A percentile compares a stretch with the other conserved stretches of the same genome.
phyloP scores from a whole-genome alignment of 2,888 invertebrate genomes.

The Agrotis clavis region DNA sequence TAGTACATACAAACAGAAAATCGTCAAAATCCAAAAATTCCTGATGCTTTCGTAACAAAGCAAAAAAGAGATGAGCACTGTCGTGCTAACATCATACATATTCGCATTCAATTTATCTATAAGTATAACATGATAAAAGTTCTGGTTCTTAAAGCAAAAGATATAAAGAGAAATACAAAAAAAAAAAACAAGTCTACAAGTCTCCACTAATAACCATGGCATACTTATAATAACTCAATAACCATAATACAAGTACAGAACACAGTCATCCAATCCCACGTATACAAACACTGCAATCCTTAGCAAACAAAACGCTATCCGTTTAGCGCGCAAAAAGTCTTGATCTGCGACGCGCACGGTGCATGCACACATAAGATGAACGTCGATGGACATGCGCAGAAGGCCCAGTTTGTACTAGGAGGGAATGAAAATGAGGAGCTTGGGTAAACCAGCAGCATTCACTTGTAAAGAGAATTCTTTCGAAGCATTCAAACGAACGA shows the following conservation, averaged over 20 bases:
- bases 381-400: background rate
- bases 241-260: slow-evolving; percentile 1
- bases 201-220: background rate
- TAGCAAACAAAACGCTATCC: slow-evolving; percentile 57
- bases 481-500: too few species aligned
- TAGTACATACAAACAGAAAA: too few species aligned
- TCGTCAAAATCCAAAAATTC: too few species aligned
- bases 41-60: too few species aligned
- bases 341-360: slow-evolving; percentile 27
- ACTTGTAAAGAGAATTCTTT: too few species aligned
- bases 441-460: too few species aligned
- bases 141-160: background rate
- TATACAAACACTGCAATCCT: slow-evolving; percentile 44
- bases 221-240: slow-evolving; percentile 32
- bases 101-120: too few species aligned
- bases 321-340: slow-evolving; percentile 57
- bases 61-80: too few species aligned
- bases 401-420: background rate
- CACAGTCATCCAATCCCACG: slow-evolving; percentile 22
- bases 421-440: too few species aligned
- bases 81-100: too few species aligned
- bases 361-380: slow-evolving; percentile 4
- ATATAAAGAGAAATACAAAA: background rate
- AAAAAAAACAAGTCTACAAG: background rate
- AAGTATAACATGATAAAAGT: too few species aligned